These are phyloP conservation scores for Triplophysa siluroides DNA, from an alignment of 2,113 vertebrate genomes.

Conservation along the genomic window DNA sequence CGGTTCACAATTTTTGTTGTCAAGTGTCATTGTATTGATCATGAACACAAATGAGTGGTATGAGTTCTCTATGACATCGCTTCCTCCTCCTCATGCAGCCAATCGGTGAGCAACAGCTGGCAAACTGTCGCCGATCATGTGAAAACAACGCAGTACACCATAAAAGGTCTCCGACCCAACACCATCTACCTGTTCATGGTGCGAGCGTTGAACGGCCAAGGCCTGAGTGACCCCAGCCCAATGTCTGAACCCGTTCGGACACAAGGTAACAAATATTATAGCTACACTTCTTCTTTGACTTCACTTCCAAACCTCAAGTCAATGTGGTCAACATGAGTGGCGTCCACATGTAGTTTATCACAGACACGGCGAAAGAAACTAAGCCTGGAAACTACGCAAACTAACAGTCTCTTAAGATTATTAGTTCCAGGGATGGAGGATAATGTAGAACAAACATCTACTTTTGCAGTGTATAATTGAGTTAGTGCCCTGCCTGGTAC, in stretches of 20 bases:
- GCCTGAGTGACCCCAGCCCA: slow-evolving; percentile 95
- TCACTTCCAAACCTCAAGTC: no score
- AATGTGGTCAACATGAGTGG: background rate
- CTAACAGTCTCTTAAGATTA: slow-evolving; percentile 53
- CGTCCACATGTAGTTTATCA: background rate
- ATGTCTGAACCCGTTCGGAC: slow-evolving; percentile 97
- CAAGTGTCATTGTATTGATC: background rate
- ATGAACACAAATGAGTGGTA: no score
- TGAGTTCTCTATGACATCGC: background rate
- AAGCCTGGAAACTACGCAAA: background rate
- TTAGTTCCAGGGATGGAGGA: slow-evolving; percentile 65
- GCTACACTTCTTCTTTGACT: no score
- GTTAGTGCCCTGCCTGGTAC: slow-evolving; percentile 65
- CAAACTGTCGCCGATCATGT: slow-evolving; percentile 95
- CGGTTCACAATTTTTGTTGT: background rate
- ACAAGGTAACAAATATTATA: slow-evolving; percentile 79
- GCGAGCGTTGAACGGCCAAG: slow-evolving; percentile 90
- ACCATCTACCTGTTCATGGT: slow-evolving; percentile 99
- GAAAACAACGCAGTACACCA: slow-evolving; percentile 87
- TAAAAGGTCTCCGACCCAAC: slow-evolving; percentile 91
- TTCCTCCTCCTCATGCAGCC: slow-evolving; percentile 68
- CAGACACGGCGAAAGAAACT: background rate
- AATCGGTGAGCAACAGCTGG: slow-evolving; percentile 99
- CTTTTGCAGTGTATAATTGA: slow-evolving; percentile 67
- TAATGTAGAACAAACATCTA: slow-evolving; percentile 68